Base-by-base conservation (phyloP, 2,888 invertebrate species). In the Epicampocera succincta region DNA sequence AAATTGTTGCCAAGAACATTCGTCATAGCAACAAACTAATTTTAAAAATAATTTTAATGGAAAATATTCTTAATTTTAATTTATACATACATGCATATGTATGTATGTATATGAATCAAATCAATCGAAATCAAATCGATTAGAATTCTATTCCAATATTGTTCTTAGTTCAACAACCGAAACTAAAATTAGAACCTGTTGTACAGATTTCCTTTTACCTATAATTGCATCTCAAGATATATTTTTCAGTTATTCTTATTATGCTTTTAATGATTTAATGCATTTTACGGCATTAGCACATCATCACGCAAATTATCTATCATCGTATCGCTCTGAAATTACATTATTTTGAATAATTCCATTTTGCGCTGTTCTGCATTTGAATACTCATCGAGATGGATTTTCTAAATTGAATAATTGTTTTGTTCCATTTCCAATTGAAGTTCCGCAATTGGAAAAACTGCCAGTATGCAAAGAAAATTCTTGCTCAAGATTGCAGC, bases 401-500 rank as follows among this genome's bases (percentile, higher is more conserved):
- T 66, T 79, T 68, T 60, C 60, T 48, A 63, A 68, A 79, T 72
- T 78, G 58, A 74, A 80, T 75, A 75, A 71, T 74, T 65, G 46
- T 73, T 72, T 46, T 80, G 58, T 66, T 71, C 50, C 42, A 76
- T 66, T 60, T 71, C 21, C 25, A 44, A 71, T 48, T 61, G 21
- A 44, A 61, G 63, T 73, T 68, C 68, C 58, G 76, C 65, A 66
- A 65, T 63, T 40, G 60, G 46, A 48, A 63, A 69, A 56, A 77
- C 38, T 61, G 56, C 19, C 76, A 72, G 73, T 66, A 65, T 78
- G 65, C 56, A 74, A 74, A 52, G 15, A 29, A 74, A 71, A 71
- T 75, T 82, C 78, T 82, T 75, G 74, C 48, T 61, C 71, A 48
- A 74, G 74, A 75, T 74, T 71, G 61, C 48, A 78, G 52, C 65